Base-by-base conservation (phyloP, 2,113 vertebrate genomes). In the Seriola dumerili region DNA sequence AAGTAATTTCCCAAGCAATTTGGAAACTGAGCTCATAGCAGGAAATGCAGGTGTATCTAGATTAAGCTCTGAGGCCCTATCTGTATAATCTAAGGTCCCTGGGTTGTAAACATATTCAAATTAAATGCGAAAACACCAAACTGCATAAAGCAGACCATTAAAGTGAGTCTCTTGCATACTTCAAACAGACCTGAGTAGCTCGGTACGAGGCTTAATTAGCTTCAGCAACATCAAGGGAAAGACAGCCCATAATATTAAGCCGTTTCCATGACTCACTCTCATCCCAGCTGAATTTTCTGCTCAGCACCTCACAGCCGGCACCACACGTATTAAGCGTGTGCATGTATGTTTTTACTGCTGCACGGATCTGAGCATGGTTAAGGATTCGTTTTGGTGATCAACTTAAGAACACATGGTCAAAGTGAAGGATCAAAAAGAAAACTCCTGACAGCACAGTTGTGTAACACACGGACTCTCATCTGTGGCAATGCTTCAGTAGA, bases 141-240 rank as follows among this genome's bases (percentile, higher is more conserved):
- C 19, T 52, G 71, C 73, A 79, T 55, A 78, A 83, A 73, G 66
- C 36, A 46, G 42, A 66, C 59, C 65, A 78, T 85, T 88, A 79
- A 80, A 88, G 78, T 34, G 68, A 77, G 70, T 44, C 61, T 84
- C 65, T 72, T 74, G 67, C 74, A 66, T 17, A 86, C 88, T 92
- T 92, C 83, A 90, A 89, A 92, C 78, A 83, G 84, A 90, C 82
- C 84, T 82, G 84, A 83, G 77, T 62, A 65, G 78, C 71, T 81
- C 25, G 80, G 72, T 85, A 59, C 75, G 13, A 77, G 83, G 62
- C 75, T 89, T 92, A 93, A 94, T 94, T 90, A 90, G 89, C 81
- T 61, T 4, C 9, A 90, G 81, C 75, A 88, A 88, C 89, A 93
- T 94, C 85, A 92, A 93, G 87, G 87, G 80, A 72, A 72, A 69